Conservation (phyloP, 2,797 vertebrate genomes). For the Oophaga sylvatica region DNA sequence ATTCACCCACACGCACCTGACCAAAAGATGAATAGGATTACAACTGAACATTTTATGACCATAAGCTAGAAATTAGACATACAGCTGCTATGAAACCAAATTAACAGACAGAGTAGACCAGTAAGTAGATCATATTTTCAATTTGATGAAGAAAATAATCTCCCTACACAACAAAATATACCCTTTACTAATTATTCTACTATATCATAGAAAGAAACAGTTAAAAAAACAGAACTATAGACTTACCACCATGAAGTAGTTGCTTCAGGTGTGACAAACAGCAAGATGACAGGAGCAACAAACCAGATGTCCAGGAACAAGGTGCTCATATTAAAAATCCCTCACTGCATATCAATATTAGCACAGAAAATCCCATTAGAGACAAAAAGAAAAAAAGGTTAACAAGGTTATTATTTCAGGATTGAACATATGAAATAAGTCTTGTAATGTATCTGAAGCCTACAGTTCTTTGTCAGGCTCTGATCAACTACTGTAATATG, state of each 20-base stretch:
- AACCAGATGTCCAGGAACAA: constrained; percentile 85
- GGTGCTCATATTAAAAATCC: constrained; percentile 90
- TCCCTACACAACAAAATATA: neutral
- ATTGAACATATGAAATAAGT: constrained; percentile 23
- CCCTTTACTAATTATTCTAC: neutral
- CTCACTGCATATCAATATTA: constrained; percentile 74
- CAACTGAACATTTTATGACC: constrained; percentile 3
- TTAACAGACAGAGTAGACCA: neutral
- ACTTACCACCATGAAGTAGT: constrained; percentile 96
- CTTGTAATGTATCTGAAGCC: constrained; percentile 21
- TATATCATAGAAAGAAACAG: neutral
- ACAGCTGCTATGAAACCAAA: neutral
- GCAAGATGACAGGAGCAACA: constrained; percentile 81
- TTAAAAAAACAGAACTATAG: neutral
- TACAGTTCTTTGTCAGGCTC: constrained; percentile 14
- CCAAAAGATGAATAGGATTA: neutral
- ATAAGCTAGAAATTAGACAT: neutral
- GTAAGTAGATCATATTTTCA: neutral
- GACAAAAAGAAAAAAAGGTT: constrained; percentile 40
- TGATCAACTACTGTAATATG: neutral
- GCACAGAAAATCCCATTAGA: constrained; percentile 72
- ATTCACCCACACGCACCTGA: neutral
- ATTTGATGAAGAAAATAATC: neutral
- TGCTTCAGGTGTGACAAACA: constrained; percentile 84
- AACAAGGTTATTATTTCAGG: constrained; percentile 26